A percentile compares a stretch with the other conserved stretches of the same genome.
phyloP scores from a whole-genome alignment of 2,888 invertebrate genomes.

The Acanthococcus lagerstroemiae region DNA sequence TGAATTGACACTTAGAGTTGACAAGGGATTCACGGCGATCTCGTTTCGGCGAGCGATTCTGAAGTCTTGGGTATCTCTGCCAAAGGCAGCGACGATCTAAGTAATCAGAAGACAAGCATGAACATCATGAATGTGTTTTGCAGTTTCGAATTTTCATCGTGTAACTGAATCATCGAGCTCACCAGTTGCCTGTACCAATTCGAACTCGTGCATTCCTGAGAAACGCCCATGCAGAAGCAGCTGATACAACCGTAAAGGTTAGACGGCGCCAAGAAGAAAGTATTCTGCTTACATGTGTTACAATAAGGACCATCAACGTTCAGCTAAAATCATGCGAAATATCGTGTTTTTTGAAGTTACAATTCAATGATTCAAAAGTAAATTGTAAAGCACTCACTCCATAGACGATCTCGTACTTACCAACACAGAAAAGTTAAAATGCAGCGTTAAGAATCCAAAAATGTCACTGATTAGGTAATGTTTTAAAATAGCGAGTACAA shows the following conservation, averaged over 20 bases:
- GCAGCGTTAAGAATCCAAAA: neutral
- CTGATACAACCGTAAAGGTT: conserved; percentile 81
- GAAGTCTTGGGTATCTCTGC: conserved; percentile 49
- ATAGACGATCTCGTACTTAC: too few species aligned
- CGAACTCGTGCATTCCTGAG: conserved; percentile 69
- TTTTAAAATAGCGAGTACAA: too few species aligned
- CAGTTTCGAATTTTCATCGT: neutral
- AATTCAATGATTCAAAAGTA: too few species aligned
- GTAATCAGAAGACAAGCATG: conserved; percentile 12
- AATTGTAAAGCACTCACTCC: too few species aligned
- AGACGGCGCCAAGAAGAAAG: conserved; percentile 69
- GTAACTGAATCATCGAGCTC: conserved; percentile 30
- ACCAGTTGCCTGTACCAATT: conserved; percentile 60
- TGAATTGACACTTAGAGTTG: conserved; percentile 46
- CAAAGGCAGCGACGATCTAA: conserved; percentile 48
- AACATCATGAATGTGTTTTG: neutral
- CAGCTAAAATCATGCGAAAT: conserved; percentile 46
- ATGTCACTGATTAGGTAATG: neutral
- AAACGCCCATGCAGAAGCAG: conserved; percentile 93
- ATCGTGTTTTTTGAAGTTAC: too few species aligned
- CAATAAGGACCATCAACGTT: conserved; percentile 72
- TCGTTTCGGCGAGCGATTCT: conserved; percentile 45
- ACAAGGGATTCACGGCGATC: conserved; percentile 44
- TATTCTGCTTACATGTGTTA: conserved; percentile 71
- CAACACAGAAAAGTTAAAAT: neutral